Evolutionary conservation across 2,113 vertebrate genomes (phyloP), one percentile per base, ranked within the genome.

Genomic region (Vicugna pacos): DNA sequence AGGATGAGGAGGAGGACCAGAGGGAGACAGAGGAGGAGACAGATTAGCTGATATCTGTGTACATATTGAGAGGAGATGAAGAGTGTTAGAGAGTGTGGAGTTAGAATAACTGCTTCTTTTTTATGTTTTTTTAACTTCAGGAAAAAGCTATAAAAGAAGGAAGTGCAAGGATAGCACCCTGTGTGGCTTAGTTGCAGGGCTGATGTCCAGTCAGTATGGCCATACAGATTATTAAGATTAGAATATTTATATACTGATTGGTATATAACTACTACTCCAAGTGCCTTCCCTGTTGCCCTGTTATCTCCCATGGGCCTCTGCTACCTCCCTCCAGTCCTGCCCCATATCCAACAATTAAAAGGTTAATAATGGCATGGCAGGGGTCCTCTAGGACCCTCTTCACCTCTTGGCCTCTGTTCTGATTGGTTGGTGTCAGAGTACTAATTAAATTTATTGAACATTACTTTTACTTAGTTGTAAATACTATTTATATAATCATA

Each of bases 391-490:
- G 79, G 15, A 50, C 16, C 28, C 12, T 52, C 5, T 54, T 65
- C 5, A 70, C 24, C 20, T 75, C n/a, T 94, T 79, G 52, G 38
- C n/a, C 17, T 95, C 83, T 93, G 14, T 70, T 92, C 56, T 93
- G 60, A 73, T 67, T 93, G 46, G 24, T 48, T 89, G 56, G 24
- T 79, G 3, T 96, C 32, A 86, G 38, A 10, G 52, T 85, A 91
- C 60, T 48, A 84, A 76, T 82, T 26, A 89, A 93, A 24, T 93
- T 89, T 96, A 92, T 92, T 82, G 56, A 93, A 86, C 13, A 75
- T 93, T 93, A 88, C 30, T 11, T 32, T 52, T 76, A 50, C 35
- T 91, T 94, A 88, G 65, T 84, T 94, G 17, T 89, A 26, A 91
- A 91, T 88, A 80, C 42, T 91, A 5, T 94, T 94, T 97, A 65